phyloP scores from a whole-genome alignment of 2,888 invertebrate species.

The Nesidiocoris tenuis region DNA sequence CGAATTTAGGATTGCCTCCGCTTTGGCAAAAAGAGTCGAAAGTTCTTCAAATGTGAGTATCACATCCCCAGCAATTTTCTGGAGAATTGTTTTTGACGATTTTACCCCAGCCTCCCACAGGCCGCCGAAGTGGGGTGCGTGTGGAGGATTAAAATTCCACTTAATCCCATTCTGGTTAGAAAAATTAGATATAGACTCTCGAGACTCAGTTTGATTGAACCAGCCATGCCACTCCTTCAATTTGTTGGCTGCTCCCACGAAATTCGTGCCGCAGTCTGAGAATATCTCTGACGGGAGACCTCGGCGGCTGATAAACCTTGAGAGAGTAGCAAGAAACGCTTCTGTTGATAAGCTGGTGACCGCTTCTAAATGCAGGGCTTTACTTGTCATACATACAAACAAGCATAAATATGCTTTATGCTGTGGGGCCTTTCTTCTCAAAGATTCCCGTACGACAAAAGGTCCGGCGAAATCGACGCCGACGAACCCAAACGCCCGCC shows the following conservation, averaged over 20 bases:
- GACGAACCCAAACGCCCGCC: too few species aligned
- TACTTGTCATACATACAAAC: too few species aligned
- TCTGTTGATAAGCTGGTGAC: constrained; percentile 51
- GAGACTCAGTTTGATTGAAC: background rate
- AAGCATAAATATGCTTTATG: too few species aligned
- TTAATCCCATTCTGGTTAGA: constrained; percentile 15
- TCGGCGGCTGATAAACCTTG: too few species aligned
- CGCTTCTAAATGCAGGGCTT: constrained; percentile 53
- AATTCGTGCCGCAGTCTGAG: constrained; percentile 53
- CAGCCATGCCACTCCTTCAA: constrained; percentile 21
- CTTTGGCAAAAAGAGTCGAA: constrained; percentile 49
- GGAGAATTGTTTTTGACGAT: background rate
- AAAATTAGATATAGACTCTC: constrained; percentile 19
- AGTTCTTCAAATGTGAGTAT: constrained; percentile 52
- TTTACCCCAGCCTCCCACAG: constrained; percentile 53
- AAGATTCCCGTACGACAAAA: constrained; percentile 38
- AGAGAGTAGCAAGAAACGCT: constrained; percentile 52
- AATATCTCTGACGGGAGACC: constrained; percentile 49
- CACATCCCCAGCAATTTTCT: background rate
- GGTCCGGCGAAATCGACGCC: constrained; percentile 48
- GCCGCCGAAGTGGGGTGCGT: constrained; percentile 52
- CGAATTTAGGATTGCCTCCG: constrained; percentile 52
- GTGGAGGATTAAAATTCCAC: constrained; percentile 47
- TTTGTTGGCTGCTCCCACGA: constrained; percentile 51
- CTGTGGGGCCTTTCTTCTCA: constrained; percentile 36